phyloP scores from a whole-genome alignment of 2,888 invertebrate species.

The Agapetus fuscipes region DNA sequence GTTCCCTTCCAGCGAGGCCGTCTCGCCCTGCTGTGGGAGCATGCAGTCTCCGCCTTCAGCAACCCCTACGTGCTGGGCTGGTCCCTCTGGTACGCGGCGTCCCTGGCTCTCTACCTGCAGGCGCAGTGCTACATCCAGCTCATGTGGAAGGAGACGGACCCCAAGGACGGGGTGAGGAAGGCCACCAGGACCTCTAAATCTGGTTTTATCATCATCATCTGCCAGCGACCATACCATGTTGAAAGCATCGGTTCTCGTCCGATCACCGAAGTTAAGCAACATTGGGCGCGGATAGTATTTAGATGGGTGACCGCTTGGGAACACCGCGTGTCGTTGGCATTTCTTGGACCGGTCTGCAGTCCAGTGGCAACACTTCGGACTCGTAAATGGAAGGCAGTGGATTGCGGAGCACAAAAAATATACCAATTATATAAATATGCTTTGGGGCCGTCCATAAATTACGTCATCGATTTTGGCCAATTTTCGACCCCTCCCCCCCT shows the following conservation, averaged over 20 bases:
- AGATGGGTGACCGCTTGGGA: conserved; percentile 11
- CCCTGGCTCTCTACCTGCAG: conserved; percentile 41
- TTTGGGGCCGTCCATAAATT: too few species aligned
- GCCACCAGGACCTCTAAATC: too few species aligned
- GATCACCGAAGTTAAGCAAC: conserved; percentile 14
- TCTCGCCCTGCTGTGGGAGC: conserved; percentile 28
- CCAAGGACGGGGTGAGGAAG: conserved; percentile 35
- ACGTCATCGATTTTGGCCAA: too few species aligned
- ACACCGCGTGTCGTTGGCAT: conserved; percentile 8
- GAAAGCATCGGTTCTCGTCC: conserved; percentile 15
- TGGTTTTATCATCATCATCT: too few species aligned
- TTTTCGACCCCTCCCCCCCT: too few species aligned
- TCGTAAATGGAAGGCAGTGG: too few species aligned
- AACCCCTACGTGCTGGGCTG: conserved; percentile 35
- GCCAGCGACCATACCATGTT: conserved; percentile 14
- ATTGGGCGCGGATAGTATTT: conserved; percentile 12
- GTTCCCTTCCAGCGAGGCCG: conserved; percentile 8
- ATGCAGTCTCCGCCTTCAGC: conserved; percentile 35
- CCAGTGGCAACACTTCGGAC: too few species aligned
- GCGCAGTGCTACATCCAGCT: conserved; percentile 70
- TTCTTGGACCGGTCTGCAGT: too few species aligned
- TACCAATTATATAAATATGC: too few species aligned
- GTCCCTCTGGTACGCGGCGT: conserved; percentile 40
- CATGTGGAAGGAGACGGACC: conserved; percentile 66
- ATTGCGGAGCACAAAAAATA: too few species aligned